Conservation (phyloP, 2,113 vertebrate genomes). For the Porphyrio hochstetteri region DNA sequence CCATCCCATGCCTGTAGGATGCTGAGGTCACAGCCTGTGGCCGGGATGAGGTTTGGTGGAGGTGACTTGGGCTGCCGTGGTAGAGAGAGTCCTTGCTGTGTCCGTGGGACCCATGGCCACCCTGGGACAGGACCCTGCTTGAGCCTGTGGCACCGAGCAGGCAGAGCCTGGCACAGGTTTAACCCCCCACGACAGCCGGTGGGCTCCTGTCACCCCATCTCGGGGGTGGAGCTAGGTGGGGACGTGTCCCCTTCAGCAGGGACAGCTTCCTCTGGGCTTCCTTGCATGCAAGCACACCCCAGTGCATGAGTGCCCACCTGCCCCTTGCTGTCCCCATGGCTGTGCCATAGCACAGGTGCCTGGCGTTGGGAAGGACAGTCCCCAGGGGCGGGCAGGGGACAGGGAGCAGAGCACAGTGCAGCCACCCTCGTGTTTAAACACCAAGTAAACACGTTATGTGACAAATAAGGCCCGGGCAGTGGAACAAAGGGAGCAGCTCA, state of each 20-base stretch:
- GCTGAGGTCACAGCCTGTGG: accelerated
- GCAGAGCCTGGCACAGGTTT: neutral
- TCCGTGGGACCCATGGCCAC: accelerated
- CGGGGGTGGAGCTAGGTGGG: accelerated
- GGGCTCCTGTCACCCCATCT: neutral
- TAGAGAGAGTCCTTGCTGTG: accelerated
- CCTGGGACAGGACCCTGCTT: accelerated
- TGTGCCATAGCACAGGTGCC: neutral
- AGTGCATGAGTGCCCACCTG: accelerated
- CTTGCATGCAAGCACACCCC: neutral
- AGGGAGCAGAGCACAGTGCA: accelerated
- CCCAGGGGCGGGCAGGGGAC: accelerated
- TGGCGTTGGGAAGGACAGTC: accelerated
- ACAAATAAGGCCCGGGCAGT: neutral
- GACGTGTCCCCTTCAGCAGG: neutral
- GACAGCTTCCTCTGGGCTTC: neutral
- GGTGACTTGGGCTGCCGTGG: neutral
- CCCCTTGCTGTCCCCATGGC: neutral
- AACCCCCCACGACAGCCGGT: neutral
- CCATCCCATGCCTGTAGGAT: accelerated
- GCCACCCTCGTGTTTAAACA: neutral
- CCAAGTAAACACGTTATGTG: accelerated
- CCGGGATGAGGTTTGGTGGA: neutral
- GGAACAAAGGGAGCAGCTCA: conserved; percentile 32
- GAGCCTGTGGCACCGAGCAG: neutral